Percentiles rank a stretch among this genome's conserved stretches.
phyloP scores from a whole-genome alignment of 2,113 vertebrate species.

The Hipposideros armiger region DNA sequence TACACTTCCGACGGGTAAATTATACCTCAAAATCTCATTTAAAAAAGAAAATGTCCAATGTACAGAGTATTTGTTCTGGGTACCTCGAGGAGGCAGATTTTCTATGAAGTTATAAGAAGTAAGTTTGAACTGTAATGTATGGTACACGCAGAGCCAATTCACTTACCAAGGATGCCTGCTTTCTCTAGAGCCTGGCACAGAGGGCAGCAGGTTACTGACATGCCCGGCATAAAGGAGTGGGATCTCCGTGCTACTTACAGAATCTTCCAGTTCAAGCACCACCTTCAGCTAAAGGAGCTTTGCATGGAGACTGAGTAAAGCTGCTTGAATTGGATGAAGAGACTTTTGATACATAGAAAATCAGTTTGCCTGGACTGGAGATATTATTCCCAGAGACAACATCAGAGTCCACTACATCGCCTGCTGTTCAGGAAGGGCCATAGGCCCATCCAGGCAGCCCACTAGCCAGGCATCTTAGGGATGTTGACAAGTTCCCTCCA shows the following conservation, averaged over 20 bases:
- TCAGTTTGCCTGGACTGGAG: background rate
- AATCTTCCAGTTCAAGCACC: background rate
- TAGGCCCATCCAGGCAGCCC: background rate
- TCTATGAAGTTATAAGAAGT: background rate
- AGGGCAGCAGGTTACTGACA: background rate
- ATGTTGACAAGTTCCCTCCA: background rate
- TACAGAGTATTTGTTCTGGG: background rate
- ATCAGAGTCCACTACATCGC: background rate
- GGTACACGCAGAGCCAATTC: background rate
- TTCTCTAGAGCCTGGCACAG: background rate
- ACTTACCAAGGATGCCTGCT: background rate
- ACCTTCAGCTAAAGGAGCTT: slow-evolving; percentile 30
- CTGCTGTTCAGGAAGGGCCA: background rate
- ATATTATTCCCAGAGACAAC: background rate
- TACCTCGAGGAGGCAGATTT: background rate
- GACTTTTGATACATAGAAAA: slow-evolving; percentile 8
- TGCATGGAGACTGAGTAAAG: slow-evolving; percentile 11
- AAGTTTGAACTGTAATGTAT: background rate
- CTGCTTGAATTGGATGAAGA: background rate
- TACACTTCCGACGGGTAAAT: slow-evolving; percentile 20
- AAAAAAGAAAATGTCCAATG: slow-evolving; percentile 15
- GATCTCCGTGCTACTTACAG: background rate
- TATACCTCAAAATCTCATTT: background rate
- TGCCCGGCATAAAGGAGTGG: background rate
- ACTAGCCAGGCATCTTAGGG: background rate